Evolutionary conservation across 92 coral and sea anemone genomes (phyloP).

Genomic region (Umimayanthus chanpuru): DNA sequence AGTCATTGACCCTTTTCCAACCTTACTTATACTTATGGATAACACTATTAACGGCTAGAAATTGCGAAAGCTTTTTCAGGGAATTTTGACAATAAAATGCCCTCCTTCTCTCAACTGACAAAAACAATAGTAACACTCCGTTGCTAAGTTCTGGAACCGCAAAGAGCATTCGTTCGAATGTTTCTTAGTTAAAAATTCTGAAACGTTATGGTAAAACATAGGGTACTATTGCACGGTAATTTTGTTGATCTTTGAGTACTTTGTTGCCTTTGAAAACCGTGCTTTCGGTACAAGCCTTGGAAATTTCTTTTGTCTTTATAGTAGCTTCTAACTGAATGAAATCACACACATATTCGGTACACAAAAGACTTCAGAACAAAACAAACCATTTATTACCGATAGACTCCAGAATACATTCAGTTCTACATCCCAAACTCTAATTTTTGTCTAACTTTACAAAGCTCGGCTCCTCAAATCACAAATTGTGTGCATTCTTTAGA

Average conservation of each 20-base stretch:
- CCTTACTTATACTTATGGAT: conserved; percentile 16
- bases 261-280: neutral
- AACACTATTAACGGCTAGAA: conserved; percentile 26
- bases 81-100: neutral
- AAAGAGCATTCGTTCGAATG: neutral
- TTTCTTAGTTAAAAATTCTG: neutral
- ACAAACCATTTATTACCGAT: conserved; percentile 10
- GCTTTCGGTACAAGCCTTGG: neutral
- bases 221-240: neutral
- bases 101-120: conserved; percentile 12
- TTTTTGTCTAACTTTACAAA: neutral
- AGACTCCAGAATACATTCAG: conserved; percentile 3
- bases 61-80: conserved; percentile 22
- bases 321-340: neutral
- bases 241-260: neutral
- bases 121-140: conserved; percentile 23
- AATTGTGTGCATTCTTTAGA: neutral
- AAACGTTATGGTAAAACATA: neutral
- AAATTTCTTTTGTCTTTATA: conserved; percentile 1
- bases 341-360: conserved; percentile 3
- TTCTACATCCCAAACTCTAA: neutral
- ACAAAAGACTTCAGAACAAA: conserved; percentile 29
- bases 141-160: conserved; percentile 20
- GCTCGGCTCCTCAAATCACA: neutral
- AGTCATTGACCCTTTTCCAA: neutral